A percentile compares a stretch with the other conserved stretches of the same genome.
phyloP scores from a whole-genome alignment of 2,888 invertebrate species.

The Prenolepis imparis region DNA sequence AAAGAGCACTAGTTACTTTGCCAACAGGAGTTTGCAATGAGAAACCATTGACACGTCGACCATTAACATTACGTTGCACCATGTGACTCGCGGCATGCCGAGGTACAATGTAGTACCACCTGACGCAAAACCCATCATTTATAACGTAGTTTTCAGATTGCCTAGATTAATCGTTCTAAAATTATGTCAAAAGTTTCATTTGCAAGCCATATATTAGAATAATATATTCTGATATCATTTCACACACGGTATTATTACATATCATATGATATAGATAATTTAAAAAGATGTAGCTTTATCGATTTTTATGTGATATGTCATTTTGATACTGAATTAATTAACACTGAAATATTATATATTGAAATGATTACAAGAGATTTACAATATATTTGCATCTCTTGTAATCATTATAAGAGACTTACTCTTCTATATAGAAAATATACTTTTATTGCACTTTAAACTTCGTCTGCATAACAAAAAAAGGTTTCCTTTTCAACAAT shows the following conservation, averaged over 20 bases:
- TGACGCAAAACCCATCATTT: slow-evolving; percentile 56
- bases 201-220: slow-evolving; percentile 12
- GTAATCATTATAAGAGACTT: too few species aligned
- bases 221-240: slow-evolving; percentile 31
- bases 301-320: neutral
- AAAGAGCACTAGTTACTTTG: slow-evolving; percentile 47
- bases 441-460: too few species aligned
- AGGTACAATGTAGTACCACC: slow-evolving; percentile 58
- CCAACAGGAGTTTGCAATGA: slow-evolving; percentile 49
- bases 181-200: slow-evolving; percentile 55
- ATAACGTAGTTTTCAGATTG: slow-evolving; percentile 55
- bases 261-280: neutral
- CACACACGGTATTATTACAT: neutral
- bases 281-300: neutral
- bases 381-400: neutral
- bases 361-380: neutral
- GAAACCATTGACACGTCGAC: slow-evolving; percentile 53
- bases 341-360: neutral
- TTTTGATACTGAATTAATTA: neutral
- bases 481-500: neutral
- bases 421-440: neutral
- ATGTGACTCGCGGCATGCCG: slow-evolving; percentile 56
- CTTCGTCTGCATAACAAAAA: neutral
- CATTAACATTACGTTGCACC: slow-evolving; percentile 54
- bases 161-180: slow-evolving; percentile 52